Conservation (phyloP, 1,140 invertebrate species). For the Dendrolimus punctatus region DNA sequence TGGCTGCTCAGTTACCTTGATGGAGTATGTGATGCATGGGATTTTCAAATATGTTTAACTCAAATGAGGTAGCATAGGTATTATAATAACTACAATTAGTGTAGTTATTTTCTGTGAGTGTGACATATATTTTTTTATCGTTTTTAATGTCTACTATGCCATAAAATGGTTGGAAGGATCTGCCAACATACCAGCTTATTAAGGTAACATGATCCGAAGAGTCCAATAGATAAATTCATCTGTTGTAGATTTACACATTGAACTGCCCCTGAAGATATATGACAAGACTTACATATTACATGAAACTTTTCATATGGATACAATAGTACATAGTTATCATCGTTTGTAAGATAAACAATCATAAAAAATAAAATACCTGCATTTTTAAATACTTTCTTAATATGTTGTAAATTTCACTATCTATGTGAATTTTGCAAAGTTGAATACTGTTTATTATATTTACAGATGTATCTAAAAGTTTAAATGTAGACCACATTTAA, state of each 20-base stretch:
- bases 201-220: slow-evolving; percentile 68
- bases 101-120: slow-evolving; percentile 64
- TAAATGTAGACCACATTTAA: too few species aligned
- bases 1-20: too few species aligned
- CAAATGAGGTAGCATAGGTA: background rate
- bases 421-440: too few species aligned
- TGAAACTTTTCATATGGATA: too few species aligned
- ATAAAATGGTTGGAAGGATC: slow-evolving; percentile 71
- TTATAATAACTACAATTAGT: slow-evolving; percentile 31
- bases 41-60: background rate
- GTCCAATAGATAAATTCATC: slow-evolving; percentile 50
- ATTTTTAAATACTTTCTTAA: too few species aligned
- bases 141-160: slow-evolving; percentile 69
- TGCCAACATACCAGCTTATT: slow-evolving; percentile 74
- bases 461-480: too few species aligned
- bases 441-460: too few species aligned
- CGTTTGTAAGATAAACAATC: too few species aligned
- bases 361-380: too few species aligned
- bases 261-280: background rate
- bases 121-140: slow-evolving; percentile 69
- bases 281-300: too few species aligned
- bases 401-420: too few species aligned
- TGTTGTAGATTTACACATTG: slow-evolving; percentile 67
- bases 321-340: too few species aligned
- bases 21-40: slow-evolving; percentile 1